These are phyloP conservation scores for Moxostoma hubbsi DNA, from an alignment of 2,797 vertebrate genomes.

Conservation along the genomic window DNA sequence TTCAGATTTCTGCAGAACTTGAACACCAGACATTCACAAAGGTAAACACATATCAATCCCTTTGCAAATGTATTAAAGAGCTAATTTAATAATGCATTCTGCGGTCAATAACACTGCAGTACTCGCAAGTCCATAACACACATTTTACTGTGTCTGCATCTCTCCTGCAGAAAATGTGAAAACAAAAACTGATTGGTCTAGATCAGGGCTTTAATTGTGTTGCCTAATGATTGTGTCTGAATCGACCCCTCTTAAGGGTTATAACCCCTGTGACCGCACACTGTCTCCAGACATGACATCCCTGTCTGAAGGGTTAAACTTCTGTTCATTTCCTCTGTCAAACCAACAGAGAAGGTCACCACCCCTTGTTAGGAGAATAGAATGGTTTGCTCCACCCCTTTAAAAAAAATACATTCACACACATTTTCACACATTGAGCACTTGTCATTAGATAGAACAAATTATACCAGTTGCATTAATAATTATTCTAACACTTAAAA, in stretches of 20 bases:
- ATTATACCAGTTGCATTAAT: neutral
- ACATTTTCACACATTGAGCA: neutral
- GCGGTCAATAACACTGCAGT: neutral
- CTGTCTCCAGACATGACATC: slow-evolving; percentile 7
- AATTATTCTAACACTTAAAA: neutral
- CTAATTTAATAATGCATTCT: neutral
- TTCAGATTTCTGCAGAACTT: no score
- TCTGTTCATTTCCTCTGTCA: slow-evolving; percentile 27
- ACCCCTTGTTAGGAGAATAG: neutral
- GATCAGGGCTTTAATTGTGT: neutral
- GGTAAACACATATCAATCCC: no score
- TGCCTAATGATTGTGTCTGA: neutral
- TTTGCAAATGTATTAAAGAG: neutral
- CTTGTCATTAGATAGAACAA: neutral
- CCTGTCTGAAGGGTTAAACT: neutral
- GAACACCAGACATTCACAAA: no score
- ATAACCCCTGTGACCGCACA: neutral
- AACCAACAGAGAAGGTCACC: slow-evolving; percentile 13
- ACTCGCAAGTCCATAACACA: neutral
- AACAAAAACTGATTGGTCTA: neutral
- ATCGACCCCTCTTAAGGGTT: neutral
- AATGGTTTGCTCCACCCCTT: neutral
- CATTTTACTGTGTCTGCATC: neutral
- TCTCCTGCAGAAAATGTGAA: no score
- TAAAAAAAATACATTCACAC: neutral